Evolutionary conservation across 2,797 vertebrate species (phyloP), one percentile per base, ranked within the genome.

Genomic region (Hipposideros larvatus): DNA sequence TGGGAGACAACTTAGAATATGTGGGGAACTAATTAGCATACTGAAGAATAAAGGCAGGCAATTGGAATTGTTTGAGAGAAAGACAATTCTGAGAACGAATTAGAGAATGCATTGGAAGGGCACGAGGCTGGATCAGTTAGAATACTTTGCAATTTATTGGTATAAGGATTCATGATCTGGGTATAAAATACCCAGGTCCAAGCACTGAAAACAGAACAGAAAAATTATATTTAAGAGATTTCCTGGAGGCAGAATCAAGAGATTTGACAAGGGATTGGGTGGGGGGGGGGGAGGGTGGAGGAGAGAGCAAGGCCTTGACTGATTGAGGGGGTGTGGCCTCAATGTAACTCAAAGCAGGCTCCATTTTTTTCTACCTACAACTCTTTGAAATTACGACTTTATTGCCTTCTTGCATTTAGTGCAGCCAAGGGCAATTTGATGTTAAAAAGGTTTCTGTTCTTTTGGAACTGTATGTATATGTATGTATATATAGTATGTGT

Each of bases 1-100:
- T 22, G 7, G 14, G 28, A 61, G 43, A 15, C 22, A 31, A 10
- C n/a, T 0, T 41, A 24, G 61, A 16, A 18, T 0, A 1, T 7
- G 55, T 13, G 4, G 9, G 0, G 21, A 16, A 4, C 3, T 59
- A 1, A 14, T 21, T 7, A 21, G 53, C 26, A 0, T 7, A 2
- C 5, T 1, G 2, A 65, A 14, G 21, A 9, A 8, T 24, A n/a
- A 26, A 59, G 66, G 43, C 41, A 57, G 57, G 8, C 11, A 0
- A 7, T 11, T 11, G 41, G 26, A 48, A 24, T 10, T 28, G 4
- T 21, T 26, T 3, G n/a, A 65, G 51, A 31, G 65, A 21, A n/a
- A 34, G 74, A 13, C 19, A 34, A 11, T 2, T 28, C 46, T 24
- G 61, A 85, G 43, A 26, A n/a, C n/a, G 10, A 7, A 26, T 13